Evolutionary conservation across 2,113 vertebrate species (phyloP).

Genomic region (Tetraodon nigroviridis): DNA sequence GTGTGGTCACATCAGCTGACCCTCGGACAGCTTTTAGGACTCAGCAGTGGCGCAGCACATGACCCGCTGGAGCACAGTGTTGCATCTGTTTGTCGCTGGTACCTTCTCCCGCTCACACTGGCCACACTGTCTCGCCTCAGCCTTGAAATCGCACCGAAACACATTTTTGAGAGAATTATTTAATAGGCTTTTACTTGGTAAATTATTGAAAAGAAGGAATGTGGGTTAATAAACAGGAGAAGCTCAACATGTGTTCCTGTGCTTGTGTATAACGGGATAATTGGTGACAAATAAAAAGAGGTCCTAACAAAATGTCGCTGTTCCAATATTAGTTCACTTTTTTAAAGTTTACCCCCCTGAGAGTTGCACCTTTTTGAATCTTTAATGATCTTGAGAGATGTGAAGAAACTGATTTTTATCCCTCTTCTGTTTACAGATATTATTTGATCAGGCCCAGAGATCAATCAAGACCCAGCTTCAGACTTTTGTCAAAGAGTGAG

Average conservation of each 20-base stretch:
- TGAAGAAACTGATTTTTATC: not conserved
- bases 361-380: not conserved
- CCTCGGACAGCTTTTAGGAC: conserved; percentile 41
- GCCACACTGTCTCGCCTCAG: conserved; percentile 43
- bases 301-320: too few relatives aligned
- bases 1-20: conserved; percentile 65
- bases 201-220: conserved; percentile 21
- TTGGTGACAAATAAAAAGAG: not conserved
- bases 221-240: conserved; percentile 37
- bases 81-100: conserved; percentile 50
- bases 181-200: not conserved
- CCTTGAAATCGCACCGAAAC: conserved; percentile 7
- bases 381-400: not conserved
- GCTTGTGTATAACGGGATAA: not conserved
- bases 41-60: conserved; percentile 52
- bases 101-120: conserved; percentile 33
- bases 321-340: too few relatives aligned
- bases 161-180: not conserved
- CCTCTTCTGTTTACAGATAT: conserved; percentile 77
- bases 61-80: conserved; percentile 52
- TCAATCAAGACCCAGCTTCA: conserved; percentile 96
- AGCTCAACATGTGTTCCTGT: conserved; percentile 22
- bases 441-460: conserved; percentile 97
- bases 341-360: too few relatives aligned
- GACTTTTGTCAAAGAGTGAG: conserved; percentile 96